Conservation (phyloP, 2,113 vertebrate species). For the Agelaius tricolor region DNA sequence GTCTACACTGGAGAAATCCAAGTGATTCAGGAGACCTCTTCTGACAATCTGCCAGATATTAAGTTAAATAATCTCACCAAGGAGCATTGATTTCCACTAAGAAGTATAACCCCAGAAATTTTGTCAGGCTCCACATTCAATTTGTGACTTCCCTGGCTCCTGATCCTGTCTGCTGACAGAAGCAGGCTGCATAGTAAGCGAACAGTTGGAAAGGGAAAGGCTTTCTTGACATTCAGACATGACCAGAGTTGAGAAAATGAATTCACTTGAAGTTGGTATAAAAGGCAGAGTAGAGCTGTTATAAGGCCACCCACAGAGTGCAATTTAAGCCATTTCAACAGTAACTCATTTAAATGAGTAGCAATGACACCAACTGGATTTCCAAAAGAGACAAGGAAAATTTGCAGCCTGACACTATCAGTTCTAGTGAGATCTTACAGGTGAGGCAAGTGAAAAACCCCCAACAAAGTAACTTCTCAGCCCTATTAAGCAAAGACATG, state of each 20-base stretch:
- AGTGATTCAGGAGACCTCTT: background rate
- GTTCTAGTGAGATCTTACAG: background rate
- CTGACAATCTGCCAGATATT: background rate
- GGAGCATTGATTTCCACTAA: background rate
- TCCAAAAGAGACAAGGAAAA: background rate
- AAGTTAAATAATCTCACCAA: background rate
- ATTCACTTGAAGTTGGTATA: background rate
- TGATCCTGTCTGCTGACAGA: background rate
- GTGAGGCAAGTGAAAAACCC: background rate
- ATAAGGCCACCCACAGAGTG: background rate
- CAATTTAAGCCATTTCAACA: conserved; percentile 17
- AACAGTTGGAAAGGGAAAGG: background rate
- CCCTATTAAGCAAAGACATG: background rate
- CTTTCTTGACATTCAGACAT: background rate
- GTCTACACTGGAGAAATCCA: background rate
- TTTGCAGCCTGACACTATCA: background rate
- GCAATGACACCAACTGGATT: background rate
- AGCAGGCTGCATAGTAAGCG: background rate
- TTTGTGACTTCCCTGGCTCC: background rate
- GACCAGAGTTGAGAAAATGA: background rate
- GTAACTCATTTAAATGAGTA: background rate
- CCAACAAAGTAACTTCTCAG: background rate
- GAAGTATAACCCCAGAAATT: background rate
- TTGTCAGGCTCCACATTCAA: background rate
- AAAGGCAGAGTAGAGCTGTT: conserved; percentile 3